Percentiles rank a stretch among this genome's conserved stretches.
These are phyloP conservation scores for Vimba vimba DNA, from an alignment of 2,113 vertebrate genomes.

Conservation along the genomic window DNA sequence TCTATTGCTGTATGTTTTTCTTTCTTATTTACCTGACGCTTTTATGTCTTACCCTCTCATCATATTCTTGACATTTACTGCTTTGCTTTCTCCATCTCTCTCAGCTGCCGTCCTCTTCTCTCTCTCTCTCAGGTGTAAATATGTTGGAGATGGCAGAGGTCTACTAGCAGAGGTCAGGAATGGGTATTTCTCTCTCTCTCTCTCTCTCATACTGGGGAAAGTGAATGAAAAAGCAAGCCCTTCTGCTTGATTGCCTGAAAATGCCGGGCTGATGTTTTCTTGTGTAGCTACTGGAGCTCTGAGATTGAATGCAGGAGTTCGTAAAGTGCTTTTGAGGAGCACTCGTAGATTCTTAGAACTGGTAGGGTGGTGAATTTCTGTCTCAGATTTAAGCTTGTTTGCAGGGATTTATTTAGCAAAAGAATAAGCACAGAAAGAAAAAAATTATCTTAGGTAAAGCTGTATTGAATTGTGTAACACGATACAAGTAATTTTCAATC, in stretches of 20 bases:
- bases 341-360: background rate
- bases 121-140: slow-evolving; percentile 16
- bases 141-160: slow-evolving; percentile 8
- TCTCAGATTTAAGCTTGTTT: background rate
- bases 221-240: slow-evolving; percentile 1
- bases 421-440: background rate
- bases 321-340: background rate
- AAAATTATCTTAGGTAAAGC: background rate
- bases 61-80: background rate
- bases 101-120: slow-evolving; percentile 8
- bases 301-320: slow-evolving; percentile 11
- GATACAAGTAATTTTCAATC: background rate
- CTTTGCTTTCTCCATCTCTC: slow-evolving; percentile 26
- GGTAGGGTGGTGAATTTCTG: background rate
- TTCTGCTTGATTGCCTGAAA: slow-evolving; percentile 42
- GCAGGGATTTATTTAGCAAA: background rate
- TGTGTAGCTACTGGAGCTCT: background rate
- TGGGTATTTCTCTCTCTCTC: slow-evolving; percentile 12
- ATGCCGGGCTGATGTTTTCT: background rate
- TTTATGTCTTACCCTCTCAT: slow-evolving; percentile 29
- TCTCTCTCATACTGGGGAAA: background rate
- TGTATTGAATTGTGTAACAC: background rate
- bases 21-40: background rate
- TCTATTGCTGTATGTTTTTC: background rate
- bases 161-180: slow-evolving; percentile 23